These are phyloP conservation scores for Otocyon megalotis DNA, from an alignment of 2,113 vertebrate genomes.

Conservation along the genomic window DNA sequence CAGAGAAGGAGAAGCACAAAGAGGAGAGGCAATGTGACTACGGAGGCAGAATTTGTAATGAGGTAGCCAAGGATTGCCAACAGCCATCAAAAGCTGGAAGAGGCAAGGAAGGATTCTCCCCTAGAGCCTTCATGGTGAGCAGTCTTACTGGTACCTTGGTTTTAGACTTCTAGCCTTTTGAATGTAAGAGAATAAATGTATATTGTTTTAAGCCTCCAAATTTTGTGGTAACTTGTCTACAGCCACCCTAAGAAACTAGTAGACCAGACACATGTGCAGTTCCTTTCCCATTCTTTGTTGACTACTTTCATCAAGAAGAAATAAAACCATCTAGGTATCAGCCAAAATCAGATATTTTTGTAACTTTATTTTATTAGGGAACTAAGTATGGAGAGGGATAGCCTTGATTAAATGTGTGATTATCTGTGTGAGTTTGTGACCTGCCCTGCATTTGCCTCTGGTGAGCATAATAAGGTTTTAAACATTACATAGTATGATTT, in stretches of 20 bases:
- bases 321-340: background rate
- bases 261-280: no score
- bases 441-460: background rate
- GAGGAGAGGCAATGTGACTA: background rate
- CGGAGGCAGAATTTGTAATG: background rate
- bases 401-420: background rate
- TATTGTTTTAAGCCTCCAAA: background rate
- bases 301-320: background rate
- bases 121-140: background rate
- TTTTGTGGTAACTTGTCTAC: background rate
- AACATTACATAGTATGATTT: background rate
- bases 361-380: background rate
- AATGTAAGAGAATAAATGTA: background rate
- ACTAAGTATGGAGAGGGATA: background rate
- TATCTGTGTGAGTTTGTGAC: background rate
- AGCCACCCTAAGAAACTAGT: background rate
- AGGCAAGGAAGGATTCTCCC: background rate
- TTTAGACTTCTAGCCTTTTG: background rate
- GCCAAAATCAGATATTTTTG: background rate
- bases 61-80: rapidly evolving
- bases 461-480: background rate
- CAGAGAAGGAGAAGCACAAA: background rate
- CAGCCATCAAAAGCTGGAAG: background rate
- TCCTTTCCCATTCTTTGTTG: background rate
- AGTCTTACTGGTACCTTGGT: background rate